phyloP scores from a whole-genome alignment of 2,888 invertebrate genomes.

The Troides helena region DNA sequence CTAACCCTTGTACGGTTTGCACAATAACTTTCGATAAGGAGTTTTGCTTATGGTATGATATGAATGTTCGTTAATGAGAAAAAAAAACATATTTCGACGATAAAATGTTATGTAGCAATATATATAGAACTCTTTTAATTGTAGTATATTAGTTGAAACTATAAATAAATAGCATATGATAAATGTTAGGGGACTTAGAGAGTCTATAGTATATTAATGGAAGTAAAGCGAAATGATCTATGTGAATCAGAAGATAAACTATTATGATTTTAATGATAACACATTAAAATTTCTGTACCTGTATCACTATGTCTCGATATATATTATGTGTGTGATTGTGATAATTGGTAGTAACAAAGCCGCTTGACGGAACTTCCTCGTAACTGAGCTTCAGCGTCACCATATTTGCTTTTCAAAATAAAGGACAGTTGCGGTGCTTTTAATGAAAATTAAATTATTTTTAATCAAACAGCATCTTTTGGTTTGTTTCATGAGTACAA shows the following conservation, averaged over 20 bases:
- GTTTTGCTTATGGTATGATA: conserved; percentile 48
- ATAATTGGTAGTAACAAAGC: conserved; percentile 10
- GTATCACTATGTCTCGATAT: too few species aligned
- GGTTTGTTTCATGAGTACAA: too few species aligned
- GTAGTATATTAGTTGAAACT: too few species aligned
- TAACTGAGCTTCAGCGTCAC: conserved; percentile 11
- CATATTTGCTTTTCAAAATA: conserved; percentile 9
- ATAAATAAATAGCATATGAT: too few species aligned
- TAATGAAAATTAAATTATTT: background rate
- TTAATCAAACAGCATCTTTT: too few species aligned
- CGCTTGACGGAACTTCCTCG: conserved; percentile 11
- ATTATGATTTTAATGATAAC: too few species aligned
- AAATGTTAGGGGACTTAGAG: too few species aligned
- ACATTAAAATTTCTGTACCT: background rate
- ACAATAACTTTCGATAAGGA: conserved; percentile 61
- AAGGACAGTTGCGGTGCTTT: conserved; percentile 1
- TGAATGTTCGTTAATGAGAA: conserved; percentile 36
- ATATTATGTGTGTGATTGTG: background rate
- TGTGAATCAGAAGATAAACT: too few species aligned
- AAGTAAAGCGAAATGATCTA: too few species aligned
- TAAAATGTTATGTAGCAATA: conserved; percentile 30
- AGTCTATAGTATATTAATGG: too few species aligned
- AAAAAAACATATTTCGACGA: conserved; percentile 11
- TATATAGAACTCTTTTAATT: background rate
- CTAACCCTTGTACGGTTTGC: conserved; percentile 59